Conservation (phyloP, 2,797 vertebrate species). For the Paguma larvata region DNA sequence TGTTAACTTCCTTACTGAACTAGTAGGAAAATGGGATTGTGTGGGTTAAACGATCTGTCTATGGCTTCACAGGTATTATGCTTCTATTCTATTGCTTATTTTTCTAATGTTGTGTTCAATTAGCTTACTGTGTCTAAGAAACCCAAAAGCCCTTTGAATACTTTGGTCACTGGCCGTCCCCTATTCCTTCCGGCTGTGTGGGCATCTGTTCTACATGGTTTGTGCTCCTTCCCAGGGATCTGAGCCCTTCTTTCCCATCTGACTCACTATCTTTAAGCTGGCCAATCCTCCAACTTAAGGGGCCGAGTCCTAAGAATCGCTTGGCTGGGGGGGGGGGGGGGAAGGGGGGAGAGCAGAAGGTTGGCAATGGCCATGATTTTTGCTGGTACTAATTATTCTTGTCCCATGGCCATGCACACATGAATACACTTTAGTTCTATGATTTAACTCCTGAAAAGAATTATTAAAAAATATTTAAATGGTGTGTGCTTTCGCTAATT, state of each 20-base stretch:
- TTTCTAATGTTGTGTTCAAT: not conserved
- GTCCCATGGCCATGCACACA: not conserved
- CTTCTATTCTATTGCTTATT: not conserved
- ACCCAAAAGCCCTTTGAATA: not conserved
- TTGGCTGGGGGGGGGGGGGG: not conserved
- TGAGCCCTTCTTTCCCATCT: slow-evolving; percentile 43
- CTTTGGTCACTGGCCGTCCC: not conserved
- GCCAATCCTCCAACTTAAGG: not conserved
- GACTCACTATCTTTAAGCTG: slow-evolving; percentile 27
- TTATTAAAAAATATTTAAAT: not conserved
- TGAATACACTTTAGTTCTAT: not conserved
- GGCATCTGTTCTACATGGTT: slow-evolving; percentile 67
- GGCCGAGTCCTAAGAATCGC: not conserved
- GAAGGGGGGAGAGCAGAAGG: not conserved
- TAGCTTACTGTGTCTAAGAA: slow-evolving; percentile 5
- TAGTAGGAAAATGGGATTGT: not conserved
- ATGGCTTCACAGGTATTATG: not conserved
- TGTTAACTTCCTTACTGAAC: not conserved
- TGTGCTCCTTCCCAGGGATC: slow-evolving; percentile 36
- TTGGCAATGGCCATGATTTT: not conserved
- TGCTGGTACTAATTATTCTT: not conserved
- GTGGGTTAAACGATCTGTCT: not conserved
- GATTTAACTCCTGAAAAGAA: slow-evolving; percentile 27
- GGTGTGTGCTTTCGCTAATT: not conserved
- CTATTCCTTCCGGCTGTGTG: slow-evolving; percentile 70